Evolutionary conservation across 2,888 invertebrate genomes (phyloP).

Genomic region (Zelleria hepariella): DNA sequence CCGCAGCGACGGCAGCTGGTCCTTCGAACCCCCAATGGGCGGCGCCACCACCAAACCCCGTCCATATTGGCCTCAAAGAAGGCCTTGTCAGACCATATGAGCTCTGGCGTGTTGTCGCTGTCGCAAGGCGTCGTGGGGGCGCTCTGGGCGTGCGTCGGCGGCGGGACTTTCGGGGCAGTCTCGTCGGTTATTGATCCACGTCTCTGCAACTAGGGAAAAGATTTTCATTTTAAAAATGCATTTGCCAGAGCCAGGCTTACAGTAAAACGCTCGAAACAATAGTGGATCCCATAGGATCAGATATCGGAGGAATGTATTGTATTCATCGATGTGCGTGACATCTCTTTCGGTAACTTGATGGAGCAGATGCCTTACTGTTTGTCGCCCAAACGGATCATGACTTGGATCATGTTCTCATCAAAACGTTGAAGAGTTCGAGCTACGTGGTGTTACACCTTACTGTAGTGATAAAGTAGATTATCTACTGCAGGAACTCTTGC

Average conservation of each 20-base stretch:
- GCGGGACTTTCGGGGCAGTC: constrained; percentile 18
- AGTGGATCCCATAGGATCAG: no score
- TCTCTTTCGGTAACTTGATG: constrained; percentile 92
- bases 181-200: constrained; percentile 55
- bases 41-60: constrained; percentile 43
- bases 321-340: constrained; percentile 89
- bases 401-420: constrained; percentile 94
- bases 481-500: no score
- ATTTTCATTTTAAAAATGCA: no score
- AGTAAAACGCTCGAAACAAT: no score
- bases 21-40: constrained; percentile 41
- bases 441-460: no score
- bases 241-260: no score
- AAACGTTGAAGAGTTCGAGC: no score
- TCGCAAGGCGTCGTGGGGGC: constrained; percentile 65
- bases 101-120: constrained; percentile 15
- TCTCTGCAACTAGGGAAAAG: constrained; percentile 39
- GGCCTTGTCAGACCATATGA: constrained; percentile 27
- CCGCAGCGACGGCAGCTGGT: constrained; percentile 45
- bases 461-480: no score
- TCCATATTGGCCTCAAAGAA: constrained; percentile 33
- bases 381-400: constrained; percentile 92
- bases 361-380: constrained; percentile 95
- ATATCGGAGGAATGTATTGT: no score
- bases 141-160: constrained; percentile 47